Conservation (phyloP, 2,113 vertebrate species). For the Caranx melampygus region DNA sequence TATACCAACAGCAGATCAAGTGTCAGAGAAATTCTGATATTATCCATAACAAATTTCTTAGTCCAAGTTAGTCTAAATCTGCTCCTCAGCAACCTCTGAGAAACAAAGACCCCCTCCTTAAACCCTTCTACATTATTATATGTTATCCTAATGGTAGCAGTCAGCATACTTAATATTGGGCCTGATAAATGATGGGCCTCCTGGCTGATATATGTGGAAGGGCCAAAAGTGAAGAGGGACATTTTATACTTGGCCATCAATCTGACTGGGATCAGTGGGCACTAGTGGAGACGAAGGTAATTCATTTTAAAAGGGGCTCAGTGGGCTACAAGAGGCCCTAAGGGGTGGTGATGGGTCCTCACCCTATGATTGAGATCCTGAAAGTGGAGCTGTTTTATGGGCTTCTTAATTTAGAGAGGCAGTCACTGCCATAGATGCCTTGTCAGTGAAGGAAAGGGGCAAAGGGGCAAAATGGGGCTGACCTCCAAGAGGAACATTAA, state of each 20-base stretch:
- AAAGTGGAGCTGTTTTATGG: conserved; percentile 76
- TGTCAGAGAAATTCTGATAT: background rate
- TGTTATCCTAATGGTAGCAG: conserved; percentile 79
- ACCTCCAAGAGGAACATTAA: conserved; percentile 58
- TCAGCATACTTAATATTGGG: conserved; percentile 70
- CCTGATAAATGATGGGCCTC: conserved; percentile 68
- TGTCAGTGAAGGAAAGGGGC: conserved; percentile 68
- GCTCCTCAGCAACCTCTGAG: conserved; percentile 25
- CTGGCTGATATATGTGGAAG: conserved; percentile 71
- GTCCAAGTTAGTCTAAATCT: conserved; percentile 29
- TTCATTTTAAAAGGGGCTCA: conserved; percentile 76
- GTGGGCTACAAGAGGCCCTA: conserved; percentile 58
- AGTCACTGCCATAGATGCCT: conserved; percentile 67
- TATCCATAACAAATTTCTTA: background rate
- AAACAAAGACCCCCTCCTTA: conserved; percentile 18
- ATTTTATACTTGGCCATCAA: conserved; percentile 73
- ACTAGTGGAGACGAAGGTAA: conserved; percentile 73
- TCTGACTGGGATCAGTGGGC: conserved; percentile 62
- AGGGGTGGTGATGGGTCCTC: conserved; percentile 69
- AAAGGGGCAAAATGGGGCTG: conserved; percentile 68
- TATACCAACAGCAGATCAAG: background rate
- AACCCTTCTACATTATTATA: conserved; percentile 74
- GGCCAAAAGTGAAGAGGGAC: conserved; percentile 72
- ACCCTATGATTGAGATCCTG: conserved; percentile 73
- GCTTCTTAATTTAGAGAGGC: conserved; percentile 80